A percentile compares a stretch with the other conserved stretches of the same genome.
phyloP scores from a whole-genome alignment of 2,888 invertebrate genomes.

The Caradrina kadenii region DNA sequence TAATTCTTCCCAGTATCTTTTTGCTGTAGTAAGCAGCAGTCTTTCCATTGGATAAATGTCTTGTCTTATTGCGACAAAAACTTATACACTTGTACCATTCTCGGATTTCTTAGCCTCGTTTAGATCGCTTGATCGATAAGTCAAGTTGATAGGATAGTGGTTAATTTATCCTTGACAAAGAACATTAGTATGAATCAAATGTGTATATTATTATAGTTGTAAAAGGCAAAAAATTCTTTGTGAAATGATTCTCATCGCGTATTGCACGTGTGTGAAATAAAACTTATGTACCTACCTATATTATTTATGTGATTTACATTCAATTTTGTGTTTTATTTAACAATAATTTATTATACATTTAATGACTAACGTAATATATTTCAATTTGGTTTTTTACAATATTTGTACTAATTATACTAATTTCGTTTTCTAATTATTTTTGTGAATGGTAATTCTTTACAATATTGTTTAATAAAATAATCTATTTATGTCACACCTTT shows the following conservation, averaged over 20 bases:
- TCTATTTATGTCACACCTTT: too few species aligned
- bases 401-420: too few species aligned
- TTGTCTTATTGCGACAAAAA: slow-evolving; percentile 49
- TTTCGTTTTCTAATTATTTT: too few species aligned
- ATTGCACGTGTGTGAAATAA: slow-evolving; percentile 3
- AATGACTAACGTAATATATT: too few species aligned
- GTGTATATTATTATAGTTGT: not conserved
- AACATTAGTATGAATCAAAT: slow-evolving; percentile 6
- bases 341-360: too few species aligned
- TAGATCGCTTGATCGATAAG: slow-evolving; percentile 42
- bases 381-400: too few species aligned
- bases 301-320: not conserved
- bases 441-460: too few species aligned
- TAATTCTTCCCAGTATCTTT: slow-evolving; percentile 23
- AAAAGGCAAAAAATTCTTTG: not conserved
- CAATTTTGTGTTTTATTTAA: too few species aligned
- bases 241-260: slow-evolving; percentile 24
- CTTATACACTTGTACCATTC: slow-evolving; percentile 30
- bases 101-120: slow-evolving; percentile 34
- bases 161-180: slow-evolving; percentile 4
- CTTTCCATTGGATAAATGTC: slow-evolving; percentile 46
- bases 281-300: slow-evolving; percentile 4
- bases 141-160: slow-evolving; percentile 19
- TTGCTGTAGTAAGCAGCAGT: slow-evolving; percentile 45
- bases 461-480: too few species aligned